These are phyloP conservation scores for Cossypha heuglini DNA, from an alignment of 2,797 vertebrate genomes.

Conservation along the genomic window DNA sequence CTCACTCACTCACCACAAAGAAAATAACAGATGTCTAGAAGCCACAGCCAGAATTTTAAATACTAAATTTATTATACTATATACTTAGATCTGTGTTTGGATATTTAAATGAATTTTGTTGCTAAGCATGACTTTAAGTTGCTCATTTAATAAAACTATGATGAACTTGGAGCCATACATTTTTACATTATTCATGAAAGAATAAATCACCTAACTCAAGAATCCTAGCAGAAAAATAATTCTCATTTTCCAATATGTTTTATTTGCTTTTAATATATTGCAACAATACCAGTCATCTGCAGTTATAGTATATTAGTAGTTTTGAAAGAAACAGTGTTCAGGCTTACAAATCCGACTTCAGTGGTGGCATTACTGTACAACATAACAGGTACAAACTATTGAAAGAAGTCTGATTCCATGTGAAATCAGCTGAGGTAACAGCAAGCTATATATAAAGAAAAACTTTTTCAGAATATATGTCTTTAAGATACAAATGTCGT, in stretches of 20 bases:
- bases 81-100: neutral
- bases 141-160: neutral
- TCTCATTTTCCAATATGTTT: neutral
- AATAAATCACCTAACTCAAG: neutral
- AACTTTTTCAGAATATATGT: neutral
- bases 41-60: conserved; percentile 2
- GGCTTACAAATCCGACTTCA: neutral
- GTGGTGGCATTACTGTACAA: neutral
- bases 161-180: neutral
- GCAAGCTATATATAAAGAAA: neutral
- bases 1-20: neutral
- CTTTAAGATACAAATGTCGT: neutral
- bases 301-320: neutral
- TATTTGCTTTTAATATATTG: neutral
- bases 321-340: neutral
- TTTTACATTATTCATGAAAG: neutral
- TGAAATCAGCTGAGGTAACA: neutral
- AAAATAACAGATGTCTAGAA: conserved; percentile 46
- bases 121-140: neutral
- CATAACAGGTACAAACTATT: neutral
- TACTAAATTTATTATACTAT: neutral
- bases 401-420: neutral
- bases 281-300: neutral
- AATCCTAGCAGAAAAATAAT: neutral
- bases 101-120: neutral